Conservation (phyloP, 2,888 invertebrate species). For the Trimorus sp. region DNA sequence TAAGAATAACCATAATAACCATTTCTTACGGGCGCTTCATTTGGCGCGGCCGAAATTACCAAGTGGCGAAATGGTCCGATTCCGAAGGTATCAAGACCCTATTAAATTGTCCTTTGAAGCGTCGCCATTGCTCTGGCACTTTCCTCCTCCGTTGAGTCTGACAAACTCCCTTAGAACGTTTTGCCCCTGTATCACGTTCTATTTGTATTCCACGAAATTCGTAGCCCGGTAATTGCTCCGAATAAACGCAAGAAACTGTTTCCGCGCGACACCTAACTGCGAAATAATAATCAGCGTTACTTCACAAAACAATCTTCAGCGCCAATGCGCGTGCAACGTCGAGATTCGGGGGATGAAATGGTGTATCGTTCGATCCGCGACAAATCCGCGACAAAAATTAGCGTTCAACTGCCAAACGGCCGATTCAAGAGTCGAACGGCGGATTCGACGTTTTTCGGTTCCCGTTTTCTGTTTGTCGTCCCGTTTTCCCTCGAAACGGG, state of each 20-base stretch:
- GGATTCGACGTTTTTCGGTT: no score
- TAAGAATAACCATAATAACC: background rate
- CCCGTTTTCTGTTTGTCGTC: no score
- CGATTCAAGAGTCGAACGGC: no score
- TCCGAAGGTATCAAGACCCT: conserved; percentile 14
- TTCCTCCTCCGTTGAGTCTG: conserved; percentile 35
- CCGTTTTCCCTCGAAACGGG: no score
- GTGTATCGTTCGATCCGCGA: no score
- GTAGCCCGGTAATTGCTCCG: conserved; percentile 10
- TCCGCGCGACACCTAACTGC: background rate
- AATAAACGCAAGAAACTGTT: conserved; percentile 14
- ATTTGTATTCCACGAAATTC: conserved; percentile 29
- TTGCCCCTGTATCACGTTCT: conserved; percentile 47
- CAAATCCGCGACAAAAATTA: no score
- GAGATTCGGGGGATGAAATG: no score
- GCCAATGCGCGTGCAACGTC: background rate
- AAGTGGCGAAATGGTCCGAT: conserved; percentile 16
- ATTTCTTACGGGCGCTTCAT: background rate
- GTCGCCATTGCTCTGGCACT: conserved; percentile 33
- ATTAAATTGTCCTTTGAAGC: conserved; percentile 50
- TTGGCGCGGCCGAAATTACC: conserved; percentile 10
- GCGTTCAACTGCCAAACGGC: no score
- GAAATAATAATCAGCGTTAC: conserved; percentile 28
- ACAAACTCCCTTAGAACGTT: conserved; percentile 36
- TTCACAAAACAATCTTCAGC: conserved; percentile 6